These are phyloP conservation scores for Sterna hirundo DNA, from an alignment of 2,113 vertebrate genomes.

Conservation along the genomic window DNA sequence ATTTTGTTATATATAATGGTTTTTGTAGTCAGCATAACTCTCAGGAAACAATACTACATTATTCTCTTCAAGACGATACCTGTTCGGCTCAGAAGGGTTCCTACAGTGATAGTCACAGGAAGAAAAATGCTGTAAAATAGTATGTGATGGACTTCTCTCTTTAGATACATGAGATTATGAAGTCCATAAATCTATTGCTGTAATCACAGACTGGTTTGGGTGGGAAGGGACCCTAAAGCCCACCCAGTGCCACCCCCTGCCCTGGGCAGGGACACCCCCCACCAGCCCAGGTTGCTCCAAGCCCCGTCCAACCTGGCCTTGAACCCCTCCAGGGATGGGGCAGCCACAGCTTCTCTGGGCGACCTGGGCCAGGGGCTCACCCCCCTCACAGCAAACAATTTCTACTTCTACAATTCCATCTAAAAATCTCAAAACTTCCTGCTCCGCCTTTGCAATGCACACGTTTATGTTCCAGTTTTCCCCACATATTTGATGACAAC, in stretches of 20 bases:
- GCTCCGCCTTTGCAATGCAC: background rate
- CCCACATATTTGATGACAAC: background rate
- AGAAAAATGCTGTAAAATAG: background rate
- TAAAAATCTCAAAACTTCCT: background rate
- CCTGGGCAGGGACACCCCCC: background rate
- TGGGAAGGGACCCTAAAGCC: background rate
- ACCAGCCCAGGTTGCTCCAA: background rate
- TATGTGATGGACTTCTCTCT: accelerated
- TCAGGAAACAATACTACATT: background rate
- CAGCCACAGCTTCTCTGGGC: background rate
- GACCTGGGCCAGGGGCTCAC: background rate
- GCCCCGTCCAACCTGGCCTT: background rate
- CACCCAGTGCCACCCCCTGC: background rate
- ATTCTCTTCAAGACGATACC: background rate
- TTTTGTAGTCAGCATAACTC: background rate
- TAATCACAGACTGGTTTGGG: too few relatives aligned
- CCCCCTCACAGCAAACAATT: background rate
- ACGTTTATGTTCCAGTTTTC: background rate
- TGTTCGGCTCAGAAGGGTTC: background rate
- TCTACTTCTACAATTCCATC: background rate
- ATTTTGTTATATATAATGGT: accelerated
- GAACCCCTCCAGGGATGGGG: background rate
- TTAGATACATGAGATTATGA: background rate
- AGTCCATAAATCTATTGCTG: background rate
- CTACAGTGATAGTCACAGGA: background rate